These are phyloP conservation scores for Zonitis immaculata DNA, from an alignment of 2,888 invertebrate species.

Conservation along the genomic window DNA sequence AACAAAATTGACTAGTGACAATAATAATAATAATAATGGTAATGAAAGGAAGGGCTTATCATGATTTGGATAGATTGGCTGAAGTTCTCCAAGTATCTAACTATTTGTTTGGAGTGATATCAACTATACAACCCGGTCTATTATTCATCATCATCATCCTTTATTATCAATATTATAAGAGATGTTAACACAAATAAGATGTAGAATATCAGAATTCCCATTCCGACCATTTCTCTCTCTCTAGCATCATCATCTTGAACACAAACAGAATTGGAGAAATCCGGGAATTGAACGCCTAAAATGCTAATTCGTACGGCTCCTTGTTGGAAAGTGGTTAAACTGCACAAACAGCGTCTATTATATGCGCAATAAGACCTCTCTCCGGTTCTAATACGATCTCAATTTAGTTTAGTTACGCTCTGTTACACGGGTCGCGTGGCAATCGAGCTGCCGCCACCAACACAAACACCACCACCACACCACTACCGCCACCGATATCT, in stretches of 20 bases:
- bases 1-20: background rate
- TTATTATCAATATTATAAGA: background rate
- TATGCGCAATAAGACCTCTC: conserved; percentile 52
- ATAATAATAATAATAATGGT: too few relatives aligned
- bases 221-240: conserved; percentile 27
- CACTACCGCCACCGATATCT: conserved; percentile 31
- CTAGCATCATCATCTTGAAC: conserved; percentile 28
- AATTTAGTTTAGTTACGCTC: conserved; percentile 54
- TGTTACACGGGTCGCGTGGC: conserved; percentile 52
- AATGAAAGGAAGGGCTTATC: background rate
- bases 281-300: conserved; percentile 47
- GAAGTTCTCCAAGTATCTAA: too few relatives aligned
- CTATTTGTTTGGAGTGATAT: background rate
- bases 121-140: background rate
- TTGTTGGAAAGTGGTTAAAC: conserved; percentile 51
- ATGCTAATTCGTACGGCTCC: conserved; percentile 48
- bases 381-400: conserved; percentile 52
- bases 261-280: conserved; percentile 41
- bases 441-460: conserved; percentile 49
- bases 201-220: conserved; percentile 42
- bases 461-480: conserved; percentile 25
- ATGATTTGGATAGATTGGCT: background rate
- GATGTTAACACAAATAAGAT: conserved; percentile 9
- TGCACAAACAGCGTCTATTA: conserved; percentile 52
- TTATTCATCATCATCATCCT: background rate